A percentile compares a stretch with the other conserved stretches of the same genome.
Conservation (phyloP, 2,888 invertebrate genomes). For the Polyommatus icarus region DNA sequence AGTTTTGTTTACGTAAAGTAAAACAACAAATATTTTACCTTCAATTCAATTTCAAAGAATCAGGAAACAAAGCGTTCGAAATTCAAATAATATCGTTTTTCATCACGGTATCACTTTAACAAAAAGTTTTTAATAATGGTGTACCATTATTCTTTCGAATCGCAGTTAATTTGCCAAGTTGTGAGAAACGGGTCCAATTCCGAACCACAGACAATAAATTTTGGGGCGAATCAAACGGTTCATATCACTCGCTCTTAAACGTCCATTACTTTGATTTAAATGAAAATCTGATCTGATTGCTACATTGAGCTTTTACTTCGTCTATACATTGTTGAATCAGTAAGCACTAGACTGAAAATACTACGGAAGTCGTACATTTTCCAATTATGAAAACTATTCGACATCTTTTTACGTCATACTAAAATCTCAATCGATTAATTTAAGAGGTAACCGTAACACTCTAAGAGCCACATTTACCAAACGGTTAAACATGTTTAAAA, state of each 20-base stretch:
- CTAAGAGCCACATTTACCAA: too few relatives aligned
- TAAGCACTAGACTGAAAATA: background rate
- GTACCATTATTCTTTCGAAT: conserved; percentile 2
- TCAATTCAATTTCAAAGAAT: background rate
- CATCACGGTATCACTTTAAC: background rate
- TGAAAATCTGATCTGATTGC: background rate
- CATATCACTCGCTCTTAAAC: background rate
- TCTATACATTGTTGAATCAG: background rate
- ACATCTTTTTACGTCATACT: background rate
- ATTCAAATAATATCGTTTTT: background rate
- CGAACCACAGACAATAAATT: conserved; percentile 14
- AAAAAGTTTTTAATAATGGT: conserved; percentile 1
- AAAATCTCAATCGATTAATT: too few relatives aligned
- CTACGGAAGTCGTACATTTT: background rate
- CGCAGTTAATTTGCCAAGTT: conserved; percentile 12
- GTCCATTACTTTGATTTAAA: background rate
- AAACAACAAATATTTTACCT: background rate
- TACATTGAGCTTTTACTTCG: background rate
- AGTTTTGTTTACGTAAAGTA: background rate
- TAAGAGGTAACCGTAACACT: too few relatives aligned
- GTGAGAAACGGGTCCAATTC: conserved; percentile 15
- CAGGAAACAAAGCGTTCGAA: background rate
- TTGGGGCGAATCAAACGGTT: background rate
- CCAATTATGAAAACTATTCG: background rate
- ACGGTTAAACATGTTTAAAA: too few relatives aligned